Evolutionary conservation across 2,888 invertebrate genomes (phyloP), one percentile per base, ranked within the genome.

Genomic region (Acronicta psi): DNA sequence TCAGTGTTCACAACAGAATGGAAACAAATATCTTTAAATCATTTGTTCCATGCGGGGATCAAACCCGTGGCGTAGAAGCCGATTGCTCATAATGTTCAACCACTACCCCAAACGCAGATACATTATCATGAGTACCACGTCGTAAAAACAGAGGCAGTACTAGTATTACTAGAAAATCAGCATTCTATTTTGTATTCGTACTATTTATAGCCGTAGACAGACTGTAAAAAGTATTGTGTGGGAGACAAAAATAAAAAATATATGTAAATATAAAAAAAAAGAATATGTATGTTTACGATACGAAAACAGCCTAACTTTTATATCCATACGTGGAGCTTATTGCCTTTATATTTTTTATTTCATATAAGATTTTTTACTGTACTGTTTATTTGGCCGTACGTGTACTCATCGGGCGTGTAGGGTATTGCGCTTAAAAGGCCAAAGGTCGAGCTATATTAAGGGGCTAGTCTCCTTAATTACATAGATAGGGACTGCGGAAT

Each of bases 391-490:
- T 73, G 69, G 50, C 14, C 18, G 56, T 38, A 36, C 50, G 61
- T 69, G 49, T 69, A 72, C 25, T 34, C 38, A 25, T 66, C 40
- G 57, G 42, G 49, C 38, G 42, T 40, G 34, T 44, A 50, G 67
- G 53, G 67, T 66, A 47, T 40, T 63, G 53, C 37, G 47, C 63
- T 65, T 59, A 65, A 61, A 73, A 76, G 69, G 63, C 65, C 65
- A 71, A 68, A 75, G 80, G 75, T 69, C 79, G 73, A 45, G 66
- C 54, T 31, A 77, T 75, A 81, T 77, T 77, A 78, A 72, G 75
- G 74, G 46, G 65, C 71, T 72, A 71, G 72, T 69, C 69, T 69
- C 69, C 67, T 80, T 81, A 80, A 82, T 82, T 78, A 75, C 77
- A 49, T 40, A 62, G 77, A 79, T 77, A 75, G 73, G 54, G 54